Evolutionary conservation across 2,113 vertebrate species (phyloP), one percentile per base, ranked within the genome.

Genomic region (Forbesichthys papilliferus): DNA sequence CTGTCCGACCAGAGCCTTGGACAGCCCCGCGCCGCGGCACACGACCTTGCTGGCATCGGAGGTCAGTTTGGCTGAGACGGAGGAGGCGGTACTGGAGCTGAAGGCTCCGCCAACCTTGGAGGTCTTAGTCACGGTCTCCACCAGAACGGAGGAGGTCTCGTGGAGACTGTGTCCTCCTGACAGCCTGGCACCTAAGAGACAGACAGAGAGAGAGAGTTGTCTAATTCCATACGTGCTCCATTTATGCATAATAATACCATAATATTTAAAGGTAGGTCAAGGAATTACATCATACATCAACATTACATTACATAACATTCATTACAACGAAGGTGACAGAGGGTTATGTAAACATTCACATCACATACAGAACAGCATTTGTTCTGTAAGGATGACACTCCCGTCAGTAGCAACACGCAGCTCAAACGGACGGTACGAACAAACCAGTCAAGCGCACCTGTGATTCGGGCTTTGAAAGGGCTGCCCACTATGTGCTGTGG

Each of bases 391-490:
- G 1, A 67, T 2, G 18, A 78, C 73, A 77, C 74, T 70, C 66
- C 82, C 81, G 75, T 81, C 75, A 72, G 81, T 66, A 57, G 60
- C 69, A 46, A 77, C 63, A 36, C 55, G 75, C 66, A 76, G 81
- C 85, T 85, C 78, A 78, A 73, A 84, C 82, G 73, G 2, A 42
- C 7, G n/a, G 13, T 64, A 62, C 57, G 71, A 81, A 55, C 80
- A 48, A 62, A 62, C 42, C 18, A 69, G 77, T 71, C 13, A 34
- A 53, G 49, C 89, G 79, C 84, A 99, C 97, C 97, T 88, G 96
- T 97, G 88, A 99, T 93, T 86, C 95, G 97, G 70, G 96, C 96
- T 89, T 99, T 99, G 92, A 98, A 99, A 7, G 96, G 97, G 80
- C 96, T 98, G 77, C 97, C 96, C 36, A 98, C 96, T 0, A 99